A percentile compares a stretch with the other conserved stretches of the same genome.
These are phyloP conservation scores for Aythya fuligula DNA, from an alignment of 2,797 vertebrate genomes.

Conservation along the genomic window DNA sequence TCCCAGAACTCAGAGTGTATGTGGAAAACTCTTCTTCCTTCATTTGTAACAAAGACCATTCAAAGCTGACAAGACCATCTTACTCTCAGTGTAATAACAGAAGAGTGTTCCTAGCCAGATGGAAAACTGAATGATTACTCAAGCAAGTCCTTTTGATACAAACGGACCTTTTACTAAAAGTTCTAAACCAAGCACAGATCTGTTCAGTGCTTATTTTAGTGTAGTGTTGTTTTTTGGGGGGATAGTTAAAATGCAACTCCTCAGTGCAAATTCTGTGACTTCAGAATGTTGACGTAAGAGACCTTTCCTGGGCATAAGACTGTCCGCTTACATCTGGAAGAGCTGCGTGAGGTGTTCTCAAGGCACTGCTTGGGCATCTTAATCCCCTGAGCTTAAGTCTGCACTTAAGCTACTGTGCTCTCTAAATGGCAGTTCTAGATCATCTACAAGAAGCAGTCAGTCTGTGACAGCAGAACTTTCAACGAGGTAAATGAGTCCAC, in stretches of 20 bases:
- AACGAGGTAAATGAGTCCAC: background rate
- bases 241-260: background rate
- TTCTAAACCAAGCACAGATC: background rate
- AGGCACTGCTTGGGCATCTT: background rate
- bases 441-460: background rate
- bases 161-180: background rate
- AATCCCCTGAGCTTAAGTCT: background rate
- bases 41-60: background rate
- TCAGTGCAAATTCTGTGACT: background rate
- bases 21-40: background rate
- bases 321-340: background rate
- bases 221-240: background rate
- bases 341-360: background rate
- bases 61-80: background rate
- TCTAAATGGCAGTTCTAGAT: background rate
- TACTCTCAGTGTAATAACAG: background rate
- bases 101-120: background rate
- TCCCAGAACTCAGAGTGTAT: background rate
- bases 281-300: background rate
- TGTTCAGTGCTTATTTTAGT: background rate
- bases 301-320: background rate
- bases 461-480: background rate
- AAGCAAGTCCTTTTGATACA: background rate
- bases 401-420: background rate
- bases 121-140: background rate